A percentile compares a stretch with the other conserved stretches of the same genome.
These are phyloP conservation scores for Mormoops blainvillei DNA, from an alignment of 2,113 vertebrate genomes.

Conservation along the genomic window DNA sequence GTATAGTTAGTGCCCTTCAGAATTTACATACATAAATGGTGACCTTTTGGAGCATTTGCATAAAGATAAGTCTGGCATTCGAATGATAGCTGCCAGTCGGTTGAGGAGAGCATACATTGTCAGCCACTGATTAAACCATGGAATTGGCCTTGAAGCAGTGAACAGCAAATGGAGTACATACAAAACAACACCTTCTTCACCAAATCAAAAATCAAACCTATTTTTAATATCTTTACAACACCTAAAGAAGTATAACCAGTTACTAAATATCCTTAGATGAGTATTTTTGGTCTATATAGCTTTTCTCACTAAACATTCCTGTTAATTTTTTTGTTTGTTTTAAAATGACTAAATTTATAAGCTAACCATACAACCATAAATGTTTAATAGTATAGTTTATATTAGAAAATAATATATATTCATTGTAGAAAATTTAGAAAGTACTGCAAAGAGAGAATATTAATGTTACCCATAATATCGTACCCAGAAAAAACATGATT, in stretches of 20 bases:
- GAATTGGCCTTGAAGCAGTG: background rate
- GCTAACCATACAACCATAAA: background rate
- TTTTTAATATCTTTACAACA: background rate
- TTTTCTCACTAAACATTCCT: background rate
- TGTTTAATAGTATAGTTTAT: background rate
- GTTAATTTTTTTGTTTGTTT: background rate
- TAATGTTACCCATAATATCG: background rate
- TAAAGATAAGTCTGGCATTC: slow-evolving; percentile 54
- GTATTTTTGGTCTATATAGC: background rate
- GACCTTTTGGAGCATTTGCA: slow-evolving; percentile 77
- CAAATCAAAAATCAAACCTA: background rate
- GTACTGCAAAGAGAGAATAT: background rate
- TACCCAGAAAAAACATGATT: background rate
- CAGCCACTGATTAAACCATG: rapidly evolving
- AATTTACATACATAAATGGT: slow-evolving; percentile 76
- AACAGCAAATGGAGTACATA: background rate
- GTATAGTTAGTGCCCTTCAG: slow-evolving; percentile 76
- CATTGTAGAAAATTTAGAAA: background rate
- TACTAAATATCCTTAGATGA: background rate
- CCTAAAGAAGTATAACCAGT: background rate
- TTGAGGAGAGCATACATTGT: background rate
- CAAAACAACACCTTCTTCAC: background rate
- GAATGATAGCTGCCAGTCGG: slow-evolving; percentile 49
- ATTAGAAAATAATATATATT: background rate
- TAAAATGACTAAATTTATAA: background rate